Conservation (phyloP, 2,888 invertebrate species). For the Heliconius ismenius region DNA sequence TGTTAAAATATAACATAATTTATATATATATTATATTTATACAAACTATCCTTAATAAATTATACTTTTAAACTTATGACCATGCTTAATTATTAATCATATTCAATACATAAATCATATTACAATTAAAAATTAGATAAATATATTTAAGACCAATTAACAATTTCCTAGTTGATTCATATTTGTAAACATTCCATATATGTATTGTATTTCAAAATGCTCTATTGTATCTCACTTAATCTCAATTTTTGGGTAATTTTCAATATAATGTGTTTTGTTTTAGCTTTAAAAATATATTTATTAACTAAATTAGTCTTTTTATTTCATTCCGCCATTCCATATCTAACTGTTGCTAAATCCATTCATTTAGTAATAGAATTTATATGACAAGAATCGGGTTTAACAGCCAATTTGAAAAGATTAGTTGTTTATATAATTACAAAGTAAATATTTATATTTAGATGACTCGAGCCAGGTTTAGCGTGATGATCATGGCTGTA, state of each 20-base stretch:
- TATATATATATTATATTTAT: conserved; percentile 21
- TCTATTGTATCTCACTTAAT: conserved; percentile 21
- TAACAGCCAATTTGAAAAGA: neutral
- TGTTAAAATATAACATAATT: conserved; percentile 29
- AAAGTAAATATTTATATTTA: conserved; percentile 3
- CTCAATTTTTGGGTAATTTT: conserved; percentile 14
- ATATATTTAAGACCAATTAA: conserved; percentile 24
- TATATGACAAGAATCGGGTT: neutral
- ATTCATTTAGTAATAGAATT: neutral
- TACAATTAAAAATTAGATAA: conserved; percentile 2
- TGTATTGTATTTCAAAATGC: conserved; percentile 19
- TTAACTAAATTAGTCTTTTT: neutral
- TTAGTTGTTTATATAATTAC: neutral
- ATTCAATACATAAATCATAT: conserved; percentile 25
- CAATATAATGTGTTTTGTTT: conserved; percentile 18
- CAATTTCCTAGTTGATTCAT: conserved; percentile 17
- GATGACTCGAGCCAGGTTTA: neutral
- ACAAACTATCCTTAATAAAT: neutral
- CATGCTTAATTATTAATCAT: conserved; percentile 29
- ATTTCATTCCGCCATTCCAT: neutral
- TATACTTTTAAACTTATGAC: conserved; percentile 11
- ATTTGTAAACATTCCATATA: conserved; percentile 26
- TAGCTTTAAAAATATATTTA: conserved; percentile 34
- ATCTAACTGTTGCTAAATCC: no score
- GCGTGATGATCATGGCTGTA: conserved; percentile 15